Conservation (phyloP, 2,888 invertebrate species). For the Bombyx huttoni region DNA sequence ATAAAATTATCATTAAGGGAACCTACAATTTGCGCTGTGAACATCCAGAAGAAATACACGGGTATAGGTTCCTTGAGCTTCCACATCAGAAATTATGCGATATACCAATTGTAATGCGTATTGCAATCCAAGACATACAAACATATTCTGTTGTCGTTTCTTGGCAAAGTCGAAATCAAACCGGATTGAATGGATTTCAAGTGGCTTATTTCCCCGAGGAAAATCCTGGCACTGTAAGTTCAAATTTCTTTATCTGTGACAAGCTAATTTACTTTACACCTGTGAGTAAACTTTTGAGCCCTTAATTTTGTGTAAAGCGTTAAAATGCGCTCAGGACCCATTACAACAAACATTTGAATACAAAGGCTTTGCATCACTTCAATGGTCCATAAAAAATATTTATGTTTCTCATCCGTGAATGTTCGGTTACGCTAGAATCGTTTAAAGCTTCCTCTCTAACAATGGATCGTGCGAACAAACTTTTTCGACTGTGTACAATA, state of each 20-base stretch:
- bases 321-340: constrained; percentile 43
- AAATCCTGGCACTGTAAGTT: constrained; percentile 68
- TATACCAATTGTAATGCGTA: constrained; percentile 84
- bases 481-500: constrained; percentile 22
- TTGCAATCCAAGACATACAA: constrained; percentile 90
- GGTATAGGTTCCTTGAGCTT: constrained; percentile 82
- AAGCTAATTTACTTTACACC: constrained; percentile 12
- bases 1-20: constrained; percentile 77
- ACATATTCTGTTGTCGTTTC: constrained; percentile 89
- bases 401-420: constrained; percentile 59
- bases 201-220: constrained; percentile 83
- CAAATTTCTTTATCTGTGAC: constrained; percentile 5
- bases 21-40: constrained; percentile 81
- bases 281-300: constrained; percentile 20
- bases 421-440: constrained; percentile 48
- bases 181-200: constrained; percentile 86
- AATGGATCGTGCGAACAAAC: constrained; percentile 32
- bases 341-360: constrained; percentile 68
- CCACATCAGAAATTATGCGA: constrained; percentile 88
- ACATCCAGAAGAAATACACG: constrained; percentile 85
- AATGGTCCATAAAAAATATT: constrained; percentile 72
- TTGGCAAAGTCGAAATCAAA: constrained; percentile 92
- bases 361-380: constrained; percentile 68
- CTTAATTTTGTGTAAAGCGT: constrained; percentile 32
- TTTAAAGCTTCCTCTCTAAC: constrained; percentile 55